A percentile compares a stretch with the other conserved stretches of the same genome.
Evolutionary conservation across 1,140 invertebrate genomes (phyloP).

Genomic region (Goniozus legneri): DNA sequence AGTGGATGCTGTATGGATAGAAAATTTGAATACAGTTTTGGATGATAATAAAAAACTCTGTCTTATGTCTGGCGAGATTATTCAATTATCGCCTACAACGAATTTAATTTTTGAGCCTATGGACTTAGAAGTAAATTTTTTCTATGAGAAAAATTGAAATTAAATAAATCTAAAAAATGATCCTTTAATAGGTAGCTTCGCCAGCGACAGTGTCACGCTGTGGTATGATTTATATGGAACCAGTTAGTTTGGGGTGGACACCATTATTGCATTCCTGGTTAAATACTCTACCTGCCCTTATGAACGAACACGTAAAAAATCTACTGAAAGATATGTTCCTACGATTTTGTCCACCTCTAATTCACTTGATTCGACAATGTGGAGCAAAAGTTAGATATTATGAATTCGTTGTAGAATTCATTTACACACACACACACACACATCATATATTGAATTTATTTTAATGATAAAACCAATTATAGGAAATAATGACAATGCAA

Average conservation of each 20-base stretch:
- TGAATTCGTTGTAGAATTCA: neutral
- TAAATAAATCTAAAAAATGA: no score
- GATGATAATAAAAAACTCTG: constrained; percentile 95
- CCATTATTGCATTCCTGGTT: constrained; percentile 86
- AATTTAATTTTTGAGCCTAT: constrained; percentile 95
- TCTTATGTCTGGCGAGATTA: constrained; percentile 91
- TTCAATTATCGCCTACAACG: constrained; percentile 85
- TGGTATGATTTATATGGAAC: constrained; percentile 97
- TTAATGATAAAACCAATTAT: constrained; percentile 1
- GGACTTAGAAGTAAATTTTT: constrained; percentile 71
- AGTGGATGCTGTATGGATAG: constrained; percentile 95
- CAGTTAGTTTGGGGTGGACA: constrained; percentile 82
- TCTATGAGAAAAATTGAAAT: no score
- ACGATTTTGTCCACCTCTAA: constrained; percentile 70
- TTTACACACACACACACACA: no score
- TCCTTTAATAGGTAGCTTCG: constrained; percentile 68
- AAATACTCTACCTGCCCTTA: constrained; percentile 67
- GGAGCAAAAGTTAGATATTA: constrained; percentile 55
- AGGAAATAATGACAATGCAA: constrained; percentile 83
- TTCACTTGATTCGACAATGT: constrained; percentile 69
- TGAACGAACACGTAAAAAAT: constrained; percentile 66
- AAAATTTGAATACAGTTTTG: constrained; percentile 95
- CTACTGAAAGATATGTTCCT: constrained; percentile 70
- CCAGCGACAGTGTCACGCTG: constrained; percentile 85
- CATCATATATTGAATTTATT: neutral